A percentile compares a stretch with the other conserved stretches of the same genome.
phyloP scores from a whole-genome alignment of 2,888 invertebrate genomes.

The Lutraria lutraria region DNA sequence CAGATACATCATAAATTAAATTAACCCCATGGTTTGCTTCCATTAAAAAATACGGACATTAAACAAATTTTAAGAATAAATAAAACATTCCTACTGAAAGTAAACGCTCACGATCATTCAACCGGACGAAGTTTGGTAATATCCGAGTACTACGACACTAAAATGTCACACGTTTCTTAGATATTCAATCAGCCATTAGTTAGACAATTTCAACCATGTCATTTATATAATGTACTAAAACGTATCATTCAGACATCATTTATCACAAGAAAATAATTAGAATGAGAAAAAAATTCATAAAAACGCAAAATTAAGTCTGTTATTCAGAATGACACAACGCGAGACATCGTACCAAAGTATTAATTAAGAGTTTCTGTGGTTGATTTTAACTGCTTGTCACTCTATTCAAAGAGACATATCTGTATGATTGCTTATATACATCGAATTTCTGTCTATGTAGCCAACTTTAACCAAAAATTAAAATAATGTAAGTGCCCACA shows the following conservation, averaged over 20 bases:
- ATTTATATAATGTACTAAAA: not conserved
- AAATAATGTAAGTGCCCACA: not conserved
- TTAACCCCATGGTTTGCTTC: no score
- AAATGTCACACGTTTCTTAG: not conserved
- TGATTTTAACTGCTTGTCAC: not conserved
- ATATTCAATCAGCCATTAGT: not conserved
- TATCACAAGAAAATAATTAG: no score
- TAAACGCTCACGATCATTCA: no score
- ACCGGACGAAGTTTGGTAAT: not conserved
- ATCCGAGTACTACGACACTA: conserved; percentile 21
- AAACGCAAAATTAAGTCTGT: no score
- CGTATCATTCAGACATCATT: not conserved
- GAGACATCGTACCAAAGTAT: not conserved
- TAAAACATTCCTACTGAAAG: no score
- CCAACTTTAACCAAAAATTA: not conserved
- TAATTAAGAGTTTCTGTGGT: not conserved
- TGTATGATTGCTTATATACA: not conserved
- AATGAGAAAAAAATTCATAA: no score
- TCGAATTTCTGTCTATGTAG: not conserved
- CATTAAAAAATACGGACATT: no score
- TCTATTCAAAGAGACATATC: not conserved
- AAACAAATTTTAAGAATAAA: no score
- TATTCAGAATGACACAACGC: not conserved
- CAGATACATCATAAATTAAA: no score
- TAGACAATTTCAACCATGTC: not conserved